Conservation (phyloP, 2,797 vertebrate genomes). For the Cetoscarus ocellatus region DNA sequence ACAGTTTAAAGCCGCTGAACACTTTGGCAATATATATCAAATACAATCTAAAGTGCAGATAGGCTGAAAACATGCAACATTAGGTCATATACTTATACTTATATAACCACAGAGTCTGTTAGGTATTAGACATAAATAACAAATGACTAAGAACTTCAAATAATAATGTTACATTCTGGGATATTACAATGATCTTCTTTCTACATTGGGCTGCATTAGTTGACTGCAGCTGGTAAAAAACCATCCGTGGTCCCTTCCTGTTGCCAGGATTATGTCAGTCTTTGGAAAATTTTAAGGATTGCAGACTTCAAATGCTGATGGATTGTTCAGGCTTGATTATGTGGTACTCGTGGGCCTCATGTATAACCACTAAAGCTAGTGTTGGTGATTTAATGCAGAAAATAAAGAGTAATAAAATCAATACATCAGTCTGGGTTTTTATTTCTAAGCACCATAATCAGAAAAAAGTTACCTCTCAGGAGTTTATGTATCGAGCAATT, state of each 20-base stretch:
- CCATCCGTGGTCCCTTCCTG: background rate
- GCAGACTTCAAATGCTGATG: background rate
- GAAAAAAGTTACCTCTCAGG: too few species aligned
- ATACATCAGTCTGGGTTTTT: too few species aligned
- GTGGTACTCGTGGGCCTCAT: background rate
- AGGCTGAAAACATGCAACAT: background rate
- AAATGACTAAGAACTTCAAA: background rate
- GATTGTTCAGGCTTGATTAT: background rate
- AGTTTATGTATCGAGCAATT: too few species aligned
- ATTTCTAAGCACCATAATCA: too few species aligned
- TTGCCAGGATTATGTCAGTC: background rate
- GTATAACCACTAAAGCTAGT: slow-evolving; percentile 1
- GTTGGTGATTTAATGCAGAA: background rate
- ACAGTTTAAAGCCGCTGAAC: background rate
- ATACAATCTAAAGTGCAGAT: background rate
- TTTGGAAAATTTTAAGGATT: background rate
- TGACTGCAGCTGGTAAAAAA: background rate
- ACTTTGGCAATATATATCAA: background rate
- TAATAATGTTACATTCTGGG: too few species aligned
- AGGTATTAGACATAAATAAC: too few species aligned
- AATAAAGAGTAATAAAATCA: background rate
- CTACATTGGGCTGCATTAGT: background rate
- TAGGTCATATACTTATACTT: too few species aligned
- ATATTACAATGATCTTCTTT: background rate
- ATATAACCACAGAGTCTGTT: too few species aligned